Percentiles rank a stretch among this genome's conserved stretches.
Conservation (phyloP, 53 echinoderm and acorn worm species). For the Zoroaster sp. region DNA sequence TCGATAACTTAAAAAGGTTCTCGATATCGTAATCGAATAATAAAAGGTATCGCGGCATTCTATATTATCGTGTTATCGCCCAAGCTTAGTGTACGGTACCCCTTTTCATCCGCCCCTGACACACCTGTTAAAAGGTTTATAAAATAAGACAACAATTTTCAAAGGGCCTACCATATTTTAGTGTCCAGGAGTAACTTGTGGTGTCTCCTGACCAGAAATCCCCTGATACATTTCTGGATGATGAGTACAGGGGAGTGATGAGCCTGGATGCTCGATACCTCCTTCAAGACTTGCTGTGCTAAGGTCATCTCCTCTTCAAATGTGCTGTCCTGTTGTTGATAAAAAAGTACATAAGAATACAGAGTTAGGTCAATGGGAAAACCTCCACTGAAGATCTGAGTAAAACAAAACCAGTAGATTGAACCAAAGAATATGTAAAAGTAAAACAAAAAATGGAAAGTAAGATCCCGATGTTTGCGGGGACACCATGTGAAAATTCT, state of each 20-base stretch:
- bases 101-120: neutral
- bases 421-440: too few relatives aligned
- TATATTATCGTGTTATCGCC: too few relatives aligned
- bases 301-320: slow-evolving; percentile 67
- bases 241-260: slow-evolving; percentile 92
- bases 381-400: too few relatives aligned
- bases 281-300: slow-evolving; percentile 46
- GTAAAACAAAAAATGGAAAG: too few relatives aligned
- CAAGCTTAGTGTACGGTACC: too few relatives aligned
- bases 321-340: slow-evolving; percentile 51
- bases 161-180: slow-evolving; percentile 76
- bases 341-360: neutral
- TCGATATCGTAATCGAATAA: too few relatives aligned
- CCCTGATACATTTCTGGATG: slow-evolving; percentile 87
- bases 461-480: too few relatives aligned
- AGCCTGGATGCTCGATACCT: slow-evolving; percentile 81
- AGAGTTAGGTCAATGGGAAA: too few relatives aligned
- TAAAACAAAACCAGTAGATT: too few relatives aligned
- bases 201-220: slow-evolving; percentile 71
- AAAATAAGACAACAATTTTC: neutral
- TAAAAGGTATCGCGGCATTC: too few relatives aligned
- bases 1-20: too few relatives aligned
- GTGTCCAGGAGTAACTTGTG: slow-evolving; percentile 63
- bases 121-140: neutral
- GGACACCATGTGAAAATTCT: too few relatives aligned